Evolutionary conservation across 2,888 invertebrate species (phyloP), one percentile per base, ranked within the genome.

Genomic region (Rapana venosa): DNA sequence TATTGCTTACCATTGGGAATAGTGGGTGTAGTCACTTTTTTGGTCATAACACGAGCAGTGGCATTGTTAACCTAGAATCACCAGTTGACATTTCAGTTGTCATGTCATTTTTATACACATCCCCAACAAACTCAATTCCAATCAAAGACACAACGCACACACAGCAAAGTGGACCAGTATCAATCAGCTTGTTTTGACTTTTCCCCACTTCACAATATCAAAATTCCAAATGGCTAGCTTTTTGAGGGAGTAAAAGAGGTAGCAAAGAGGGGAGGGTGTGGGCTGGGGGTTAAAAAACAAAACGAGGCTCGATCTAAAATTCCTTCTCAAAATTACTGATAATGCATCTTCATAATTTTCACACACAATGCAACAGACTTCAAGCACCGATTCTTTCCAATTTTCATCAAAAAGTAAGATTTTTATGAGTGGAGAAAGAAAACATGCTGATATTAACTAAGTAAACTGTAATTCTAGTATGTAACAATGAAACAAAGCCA

Each of bases 31-130:
- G 94, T 94, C 93, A 94, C 94, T 94, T 99, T 99, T 97, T 99
- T 99, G 96, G 99, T 99, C 97, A 99, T 99, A 97, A 99, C 99
- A 97, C 99, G 97, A 96, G 99, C 99, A 95, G 99, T 99, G 95
- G 99, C 99, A 97, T 99, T 99, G 97, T 99, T 99, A 96, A 99
- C 99, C 99, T 96, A 95, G 89, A 89, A 89, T 83, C 89, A 89
- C 47, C 89, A 89, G 66, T 89, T 88, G 74, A 74, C 66, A 89
- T 89, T 90, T 90, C 58, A 84, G 88, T 74, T 81, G 66, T 88
- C 66, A 70, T 36, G 61, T 88, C 79, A 81, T 81, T 61, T 35
- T 47, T 20, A 83, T 70, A 84, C 81, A 83, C 79, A 35, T 56
- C 26, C 81, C 58, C 66, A n/a, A 88, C 56, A 70, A 26, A 85